Evolutionary conservation across 2,888 invertebrate species (phyloP).

Genomic region (Cabera pusaria): DNA sequence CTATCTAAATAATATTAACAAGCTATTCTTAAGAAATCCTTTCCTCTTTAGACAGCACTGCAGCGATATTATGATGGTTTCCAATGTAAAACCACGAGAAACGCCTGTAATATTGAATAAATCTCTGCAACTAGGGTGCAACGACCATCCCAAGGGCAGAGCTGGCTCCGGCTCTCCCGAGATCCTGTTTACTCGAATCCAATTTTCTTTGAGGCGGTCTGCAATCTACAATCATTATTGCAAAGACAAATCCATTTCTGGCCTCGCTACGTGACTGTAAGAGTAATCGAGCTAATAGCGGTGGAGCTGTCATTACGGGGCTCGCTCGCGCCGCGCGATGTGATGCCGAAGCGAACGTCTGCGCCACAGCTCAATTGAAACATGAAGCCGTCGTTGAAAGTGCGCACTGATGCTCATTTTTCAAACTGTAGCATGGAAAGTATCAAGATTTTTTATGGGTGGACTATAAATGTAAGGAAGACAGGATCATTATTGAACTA

Average conservation of each 20-base stretch:
- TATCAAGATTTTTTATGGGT: no score
- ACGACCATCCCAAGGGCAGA: conserved; percentile 47
- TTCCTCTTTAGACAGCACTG: no score
- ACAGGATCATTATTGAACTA: no score
- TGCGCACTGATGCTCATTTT: no score
- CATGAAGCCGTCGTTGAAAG: conserved; percentile 12
- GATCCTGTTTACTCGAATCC: conserved; percentile 75
- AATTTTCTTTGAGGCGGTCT: conserved; percentile 78
- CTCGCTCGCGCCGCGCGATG: conserved; percentile 40
- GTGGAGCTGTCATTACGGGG: conserved; percentile 70
- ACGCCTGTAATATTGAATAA: conserved; percentile 13
- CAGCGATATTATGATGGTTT: no score
- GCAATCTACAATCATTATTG: conserved; percentile 80
- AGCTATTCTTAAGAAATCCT: no score
- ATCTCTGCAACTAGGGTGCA: conserved; percentile 25
- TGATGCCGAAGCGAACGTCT: conserved; percentile 38
- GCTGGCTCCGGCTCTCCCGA: conserved; percentile 40
- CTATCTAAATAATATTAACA: no score
- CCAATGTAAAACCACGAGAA: conserved; percentile 6
- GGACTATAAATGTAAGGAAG: no score
- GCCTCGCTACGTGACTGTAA: conserved; percentile 76
- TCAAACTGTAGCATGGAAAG: no score
- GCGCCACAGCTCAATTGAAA: conserved; percentile 24
- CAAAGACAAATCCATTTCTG: conserved; percentile 83
- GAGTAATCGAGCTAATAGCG: conserved; percentile 78